Evolutionary conservation across 1,140 invertebrate genomes (phyloP).

Genomic region (Stenopsyche tienmushanensis): DNA sequence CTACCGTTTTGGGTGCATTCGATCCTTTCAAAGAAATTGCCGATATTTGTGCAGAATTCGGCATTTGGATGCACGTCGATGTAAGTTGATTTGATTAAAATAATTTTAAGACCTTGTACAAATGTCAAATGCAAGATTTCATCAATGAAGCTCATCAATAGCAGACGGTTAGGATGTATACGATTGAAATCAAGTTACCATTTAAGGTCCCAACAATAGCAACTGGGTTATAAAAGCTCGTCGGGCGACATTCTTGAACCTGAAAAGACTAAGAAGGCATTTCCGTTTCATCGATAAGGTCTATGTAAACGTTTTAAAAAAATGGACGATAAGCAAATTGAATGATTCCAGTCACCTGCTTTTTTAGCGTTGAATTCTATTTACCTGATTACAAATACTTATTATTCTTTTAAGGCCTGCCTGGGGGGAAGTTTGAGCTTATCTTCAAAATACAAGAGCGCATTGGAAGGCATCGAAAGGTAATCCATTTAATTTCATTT

Average conservation of each 20-base stretch:
- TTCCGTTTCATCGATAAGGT: conserved; percentile 18
- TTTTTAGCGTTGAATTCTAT: neutral
- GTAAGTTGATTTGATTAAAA: conserved; percentile 52
- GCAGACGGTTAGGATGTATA: too few relatives aligned
- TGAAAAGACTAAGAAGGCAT: neutral
- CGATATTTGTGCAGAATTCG: conserved; percentile 61
- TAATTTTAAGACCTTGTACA: neutral
- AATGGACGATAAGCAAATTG: too few relatives aligned
- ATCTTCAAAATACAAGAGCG: conserved; percentile 64
- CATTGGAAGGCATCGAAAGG: conserved; percentile 70
- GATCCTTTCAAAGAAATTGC: conserved; percentile 78
- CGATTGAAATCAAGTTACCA: conserved; percentile 8
- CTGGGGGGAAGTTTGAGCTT: conserved; percentile 80
- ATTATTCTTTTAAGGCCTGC: conserved; percentile 63
- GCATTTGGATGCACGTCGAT: conserved; percentile 86
- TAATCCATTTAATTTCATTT: conserved; percentile 44
- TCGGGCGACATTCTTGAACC: neutral
- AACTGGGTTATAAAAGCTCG: neutral
- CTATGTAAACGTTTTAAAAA: neutral
- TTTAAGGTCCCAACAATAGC: neutral
- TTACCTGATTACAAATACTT: conserved; percentile 2
- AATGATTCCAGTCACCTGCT: too few relatives aligned
- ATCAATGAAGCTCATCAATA: too few relatives aligned
- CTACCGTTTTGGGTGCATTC: conserved; percentile 80
- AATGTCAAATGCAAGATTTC: too few relatives aligned